These are phyloP conservation scores for Lottia scabra DNA, from an alignment of 2,888 invertebrate species.

Conservation along the genomic window DNA sequence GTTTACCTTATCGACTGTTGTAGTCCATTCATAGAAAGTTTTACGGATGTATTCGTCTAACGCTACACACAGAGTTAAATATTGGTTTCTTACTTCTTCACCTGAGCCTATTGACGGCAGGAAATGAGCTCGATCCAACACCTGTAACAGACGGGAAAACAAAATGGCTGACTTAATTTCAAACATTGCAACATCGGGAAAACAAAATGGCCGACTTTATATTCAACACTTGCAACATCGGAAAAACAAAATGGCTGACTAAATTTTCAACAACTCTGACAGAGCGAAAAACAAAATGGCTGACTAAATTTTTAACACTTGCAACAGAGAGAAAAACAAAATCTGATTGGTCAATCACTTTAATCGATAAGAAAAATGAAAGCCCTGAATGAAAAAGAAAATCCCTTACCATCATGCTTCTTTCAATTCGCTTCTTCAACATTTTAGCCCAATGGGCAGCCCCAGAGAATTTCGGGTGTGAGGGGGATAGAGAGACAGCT, in stretches of 20 bases:
- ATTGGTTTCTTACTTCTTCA: slow-evolving; percentile 79
- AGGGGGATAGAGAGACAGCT: slow-evolving; percentile 70
- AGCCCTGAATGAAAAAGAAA: too few species aligned
- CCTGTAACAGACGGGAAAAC: slow-evolving; percentile 68
- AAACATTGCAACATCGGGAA: too few species aligned
- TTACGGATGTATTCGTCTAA: slow-evolving; percentile 71
- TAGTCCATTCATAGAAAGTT: slow-evolving; percentile 72
- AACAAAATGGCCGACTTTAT: too few species aligned
- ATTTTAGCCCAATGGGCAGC: slow-evolving; percentile 78
- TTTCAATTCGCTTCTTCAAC: slow-evolving; percentile 74
- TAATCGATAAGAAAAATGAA: too few species aligned
- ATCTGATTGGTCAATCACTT: too few species aligned
- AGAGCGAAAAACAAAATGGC: too few species aligned
- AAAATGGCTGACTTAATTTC: neutral
- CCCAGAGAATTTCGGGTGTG: slow-evolving; percentile 81
- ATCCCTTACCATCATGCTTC: slow-evolving; percentile 63
- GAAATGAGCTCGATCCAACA: slow-evolving; percentile 82
- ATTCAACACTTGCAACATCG: too few species aligned
- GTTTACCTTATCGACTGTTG: slow-evolving; percentile 64
- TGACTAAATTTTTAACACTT: too few species aligned
- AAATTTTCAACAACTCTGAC: too few species aligned
- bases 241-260: too few species aligned
- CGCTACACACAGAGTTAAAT: slow-evolving; percentile 71
- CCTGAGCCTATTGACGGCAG: slow-evolving; percentile 81
- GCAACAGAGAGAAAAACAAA: too few species aligned